Evolutionary conservation across 2,797 vertebrate genomes (phyloP), one percentile per base, ranked within the genome.

Genomic region (Percopsis omiscomaycus): DNA sequence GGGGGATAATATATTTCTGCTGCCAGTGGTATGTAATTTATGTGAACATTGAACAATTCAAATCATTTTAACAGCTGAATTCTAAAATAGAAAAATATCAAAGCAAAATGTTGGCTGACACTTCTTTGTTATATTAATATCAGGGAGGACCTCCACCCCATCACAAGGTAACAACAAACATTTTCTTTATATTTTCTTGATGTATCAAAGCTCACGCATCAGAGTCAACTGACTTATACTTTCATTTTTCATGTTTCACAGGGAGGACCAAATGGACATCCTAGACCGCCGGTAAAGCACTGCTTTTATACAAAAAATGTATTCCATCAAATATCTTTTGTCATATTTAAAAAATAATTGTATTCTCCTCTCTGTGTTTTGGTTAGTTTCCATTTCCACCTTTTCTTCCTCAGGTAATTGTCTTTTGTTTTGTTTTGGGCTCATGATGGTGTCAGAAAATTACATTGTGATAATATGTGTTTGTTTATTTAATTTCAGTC

Each of bases 1-100:
- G 87, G 86, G 89, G n/a, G 83, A 86, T 63, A 89, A 71, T 45
- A 0, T 84, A 4, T 90, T 85, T 52, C 30, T 87, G 56, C 30
- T 82, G 45, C 73, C 69, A 10, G 74, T 47, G 69, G 85, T 89
- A 72, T 48, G 62, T 63, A 16, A 54, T 50, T n/a, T 6, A 5
- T 51, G 42, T 66, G 1, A 28, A 50, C 47, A 6, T 60, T 22
- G 22, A 22, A n/a, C 32, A 62, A 2, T 49, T 56, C 5, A 2
- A 11, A 30, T 1, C 16, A 50, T 42, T 37, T 48, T 49, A 1
- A 45, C 0, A 48, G 1, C 48, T 45, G n/a, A 13, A 44, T n/a
- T 10, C 53, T 42, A 0, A 51, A 5, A 37, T 9, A 0, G 47
- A 10, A 48, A n/a, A 10, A 48, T 12, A 6, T 48, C 12, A 48